Conservation (phyloP, 2,113 vertebrate genomes). For the Coptodon bakossiorum region DNA sequence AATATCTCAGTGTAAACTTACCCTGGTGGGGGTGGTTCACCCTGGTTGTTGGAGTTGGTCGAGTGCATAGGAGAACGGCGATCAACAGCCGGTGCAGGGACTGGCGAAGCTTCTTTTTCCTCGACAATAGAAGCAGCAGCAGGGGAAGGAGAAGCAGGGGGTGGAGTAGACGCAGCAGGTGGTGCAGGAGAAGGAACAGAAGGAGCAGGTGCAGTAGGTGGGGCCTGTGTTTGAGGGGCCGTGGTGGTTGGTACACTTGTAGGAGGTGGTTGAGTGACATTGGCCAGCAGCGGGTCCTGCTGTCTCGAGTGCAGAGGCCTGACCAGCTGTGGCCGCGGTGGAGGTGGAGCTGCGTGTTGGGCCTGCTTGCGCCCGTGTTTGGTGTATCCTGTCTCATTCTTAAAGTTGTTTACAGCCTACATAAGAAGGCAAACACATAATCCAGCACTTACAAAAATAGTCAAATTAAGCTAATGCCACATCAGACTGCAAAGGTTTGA, state of each 20-base stretch:
- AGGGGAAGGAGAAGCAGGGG: neutral
- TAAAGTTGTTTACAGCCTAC: conserved; percentile 98
- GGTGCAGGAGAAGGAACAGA: neutral
- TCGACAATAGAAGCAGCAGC: neutral
- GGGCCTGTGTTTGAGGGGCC: neutral
- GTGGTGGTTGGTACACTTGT: conserved; percentile 7
- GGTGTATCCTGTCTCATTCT: conserved; percentile 95
- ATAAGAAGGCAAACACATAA: neutral
- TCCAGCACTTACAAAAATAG: neutral
- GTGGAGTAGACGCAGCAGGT: neutral
- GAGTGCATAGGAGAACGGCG: conserved; percentile 72
- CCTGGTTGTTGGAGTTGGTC: conserved; percentile 75
- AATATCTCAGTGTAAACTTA: neutral
- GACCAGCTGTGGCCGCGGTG: conserved; percentile 76
- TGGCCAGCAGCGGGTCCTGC: conserved; percentile 83
- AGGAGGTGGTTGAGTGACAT: conserved; percentile 56
- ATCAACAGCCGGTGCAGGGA: conserved; percentile 2
- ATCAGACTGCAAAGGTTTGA: neutral
- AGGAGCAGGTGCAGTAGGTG: neutral
- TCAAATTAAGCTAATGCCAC: neutral
- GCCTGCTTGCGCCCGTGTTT: conserved; percentile 69
- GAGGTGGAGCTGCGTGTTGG: conserved; percentile 66
- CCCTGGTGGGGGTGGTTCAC: conserved; percentile 72
- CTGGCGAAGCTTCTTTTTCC: neutral
- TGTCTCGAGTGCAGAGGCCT: conserved; percentile 73